These are phyloP conservation scores for Cacatua alba DNA, from an alignment of 2,113 vertebrate species.

Conservation along the genomic window DNA sequence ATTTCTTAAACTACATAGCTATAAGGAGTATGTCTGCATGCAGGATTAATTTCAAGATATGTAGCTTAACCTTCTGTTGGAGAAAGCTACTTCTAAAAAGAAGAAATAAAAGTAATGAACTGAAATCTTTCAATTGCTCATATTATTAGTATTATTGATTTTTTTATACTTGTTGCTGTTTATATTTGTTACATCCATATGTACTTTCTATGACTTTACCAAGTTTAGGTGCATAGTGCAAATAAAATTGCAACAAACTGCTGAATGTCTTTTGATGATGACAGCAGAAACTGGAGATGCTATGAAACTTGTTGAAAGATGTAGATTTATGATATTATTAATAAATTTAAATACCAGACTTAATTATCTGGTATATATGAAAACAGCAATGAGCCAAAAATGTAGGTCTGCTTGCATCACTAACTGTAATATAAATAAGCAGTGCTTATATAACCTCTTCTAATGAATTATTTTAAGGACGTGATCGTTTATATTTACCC, in stretches of 20 bases:
- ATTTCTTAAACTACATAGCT: conserved; percentile 7
- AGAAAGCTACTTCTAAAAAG: not conserved
- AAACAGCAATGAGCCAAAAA: not conserved
- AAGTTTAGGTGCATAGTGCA: not conserved
- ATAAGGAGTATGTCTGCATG: not conserved
- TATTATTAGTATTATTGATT: conserved; percentile 9
- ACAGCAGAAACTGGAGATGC: not conserved
- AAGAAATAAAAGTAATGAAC: not conserved
- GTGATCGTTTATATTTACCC: not conserved
- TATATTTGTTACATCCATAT: fast-evolving
- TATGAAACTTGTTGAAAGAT: not conserved
- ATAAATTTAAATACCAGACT: not conserved
- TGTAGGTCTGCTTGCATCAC: not conserved
- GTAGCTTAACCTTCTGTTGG: not conserved
- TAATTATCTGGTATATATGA: not conserved
- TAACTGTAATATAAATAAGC: not conserved
- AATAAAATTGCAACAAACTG: not conserved
- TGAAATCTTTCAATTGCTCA: not conserved
- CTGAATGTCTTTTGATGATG: not conserved
- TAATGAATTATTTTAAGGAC: not conserved
- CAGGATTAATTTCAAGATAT: conserved; percentile 10
- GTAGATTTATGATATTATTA: not conserved
- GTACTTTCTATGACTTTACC: not conserved
- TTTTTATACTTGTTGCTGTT: not conserved
- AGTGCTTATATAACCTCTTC: not conserved